Base-by-base conservation (phyloP, 2,797 vertebrate species). In the Philypnodon macrostomus region DNA sequence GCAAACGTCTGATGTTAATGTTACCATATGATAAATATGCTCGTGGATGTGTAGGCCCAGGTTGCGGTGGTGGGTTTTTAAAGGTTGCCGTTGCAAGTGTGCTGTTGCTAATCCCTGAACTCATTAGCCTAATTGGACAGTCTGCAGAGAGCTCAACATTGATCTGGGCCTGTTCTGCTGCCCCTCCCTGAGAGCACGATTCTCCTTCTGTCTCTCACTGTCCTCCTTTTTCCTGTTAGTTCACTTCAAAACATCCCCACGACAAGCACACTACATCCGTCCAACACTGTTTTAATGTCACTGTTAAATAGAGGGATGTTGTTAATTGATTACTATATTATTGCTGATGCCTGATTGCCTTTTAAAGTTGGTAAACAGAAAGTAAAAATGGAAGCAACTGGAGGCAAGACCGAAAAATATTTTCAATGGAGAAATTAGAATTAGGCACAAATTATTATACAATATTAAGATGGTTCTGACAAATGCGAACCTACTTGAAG, bases 81-180 rank as follows among this genome's bases (percentile, higher is more conserved):
- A 75, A 73, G 58, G 36, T 50, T 63, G 54, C 36, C 14, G 15
- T 19, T 64, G 49, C 36, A 58, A 17, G 48, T 2, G 24, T 65
- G 41, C 32, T 12, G 6, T 12, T 58, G 68, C 67, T 77, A 81
- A 84, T 87, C 68, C 45, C 58, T 62, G 63, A 62, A 80, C 73
- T 84, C 76, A 84, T 87, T 85, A 84, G 75, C 47, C 73, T 86
- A 87, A 87, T 85, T 86, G 80, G 79, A 70, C 70, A 48, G 75
- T 75, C 63, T 74, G 68, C 47, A 62, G 59, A 75, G 67, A 75
- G 68, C 72, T 57, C 46, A 58, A 54, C 75, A 85, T 81, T 83
- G 79, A 84, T 73, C 70, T 45, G 29, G 67, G 48, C 19, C 48
- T 55, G 59, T 65, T 80, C 70, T 26, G 31, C 57, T 58, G 79